Evolutionary conservation across 2,113 vertebrate genomes (phyloP).

Genomic region (Larimichthys polyactis): DNA sequence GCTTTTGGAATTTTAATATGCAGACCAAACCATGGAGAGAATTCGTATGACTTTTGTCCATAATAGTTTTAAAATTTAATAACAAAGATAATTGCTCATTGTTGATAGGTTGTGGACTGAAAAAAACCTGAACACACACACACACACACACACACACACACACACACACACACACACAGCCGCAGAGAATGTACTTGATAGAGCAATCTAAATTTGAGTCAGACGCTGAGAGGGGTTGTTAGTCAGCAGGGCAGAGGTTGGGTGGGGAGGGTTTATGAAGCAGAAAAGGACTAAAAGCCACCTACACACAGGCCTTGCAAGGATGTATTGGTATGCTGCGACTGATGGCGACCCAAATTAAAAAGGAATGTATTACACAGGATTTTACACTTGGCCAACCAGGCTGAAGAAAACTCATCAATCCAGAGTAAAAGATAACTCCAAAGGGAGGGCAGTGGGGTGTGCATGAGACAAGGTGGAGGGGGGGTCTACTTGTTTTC

Average conservation of each 20-base stretch:
- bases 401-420: slow-evolving; percentile 68
- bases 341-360: slow-evolving; percentile 60
- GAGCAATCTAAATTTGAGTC: slow-evolving; percentile 41
- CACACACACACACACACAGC: neutral
- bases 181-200: neutral
- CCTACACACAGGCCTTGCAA: slow-evolving; percentile 17
- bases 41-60: neutral
- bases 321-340: slow-evolving; percentile 63
- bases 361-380: slow-evolving; percentile 72
- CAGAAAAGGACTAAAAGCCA: slow-evolving; percentile 22
- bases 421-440: slow-evolving; percentile 54
- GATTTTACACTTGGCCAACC: slow-evolving; percentile 69
- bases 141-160: neutral
- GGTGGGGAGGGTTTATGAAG: slow-evolving; percentile 19
- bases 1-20: neutral
- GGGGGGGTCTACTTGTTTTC: slow-evolving; percentile 30
- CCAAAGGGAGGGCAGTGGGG: slow-evolving; percentile 2
- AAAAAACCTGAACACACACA: neutral
- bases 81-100: neutral
- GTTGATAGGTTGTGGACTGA: neutral
- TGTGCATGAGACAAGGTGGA: neutral
- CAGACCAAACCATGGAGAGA: neutral
- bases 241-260: neutral
- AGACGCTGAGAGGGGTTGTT: slow-evolving; percentile 11
- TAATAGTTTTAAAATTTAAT: neutral